Evolutionary conservation across 1,140 invertebrate species (phyloP).

Genomic region (Ooceraea biroi): DNA sequence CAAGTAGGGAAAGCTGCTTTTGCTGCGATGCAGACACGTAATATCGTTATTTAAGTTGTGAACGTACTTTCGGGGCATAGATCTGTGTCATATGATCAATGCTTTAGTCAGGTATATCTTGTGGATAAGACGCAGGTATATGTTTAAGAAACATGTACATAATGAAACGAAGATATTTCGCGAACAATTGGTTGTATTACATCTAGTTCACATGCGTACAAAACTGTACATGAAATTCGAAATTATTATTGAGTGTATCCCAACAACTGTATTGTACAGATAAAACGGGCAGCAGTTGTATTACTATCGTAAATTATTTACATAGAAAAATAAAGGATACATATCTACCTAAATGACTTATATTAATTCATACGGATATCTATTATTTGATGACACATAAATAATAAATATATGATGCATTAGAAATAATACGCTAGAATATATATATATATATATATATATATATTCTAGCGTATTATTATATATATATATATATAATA

Average conservation of each 20-base stretch:
- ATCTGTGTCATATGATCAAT: not conserved
- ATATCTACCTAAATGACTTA: not conserved
- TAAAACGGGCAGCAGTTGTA: slow-evolving; percentile 51
- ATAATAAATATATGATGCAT: not conserved
- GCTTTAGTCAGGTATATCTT: not conserved
- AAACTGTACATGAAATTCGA: slow-evolving; percentile 1
- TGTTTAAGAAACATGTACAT: slow-evolving; percentile 16
- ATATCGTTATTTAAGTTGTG: not conserved
- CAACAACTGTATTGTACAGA: slow-evolving; percentile 13
- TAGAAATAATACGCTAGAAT: not conserved
- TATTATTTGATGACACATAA: not conserved
- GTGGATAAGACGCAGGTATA: not conserved
- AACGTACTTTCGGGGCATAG: not conserved
- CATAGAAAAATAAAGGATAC: slow-evolving; percentile 49
- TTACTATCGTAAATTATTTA: slow-evolving; percentile 56
- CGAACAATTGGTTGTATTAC: slow-evolving; percentile 4
- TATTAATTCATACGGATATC: slow-evolving; percentile 18
- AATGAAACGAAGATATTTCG: slow-evolving; percentile 27
- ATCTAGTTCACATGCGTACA: not conserved
- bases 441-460: no score
- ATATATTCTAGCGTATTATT: no score
- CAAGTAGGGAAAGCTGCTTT: not conserved
- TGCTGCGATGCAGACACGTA: not conserved
- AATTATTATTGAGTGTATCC: slow-evolving; percentile 11
- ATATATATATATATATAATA: no score